A percentile compares a stretch with the other conserved stretches of the same genome.
These are phyloP conservation scores for Nasonia vitripennis DNA, from an alignment of 1,140 invertebrate species.

Conservation along the genomic window DNA sequence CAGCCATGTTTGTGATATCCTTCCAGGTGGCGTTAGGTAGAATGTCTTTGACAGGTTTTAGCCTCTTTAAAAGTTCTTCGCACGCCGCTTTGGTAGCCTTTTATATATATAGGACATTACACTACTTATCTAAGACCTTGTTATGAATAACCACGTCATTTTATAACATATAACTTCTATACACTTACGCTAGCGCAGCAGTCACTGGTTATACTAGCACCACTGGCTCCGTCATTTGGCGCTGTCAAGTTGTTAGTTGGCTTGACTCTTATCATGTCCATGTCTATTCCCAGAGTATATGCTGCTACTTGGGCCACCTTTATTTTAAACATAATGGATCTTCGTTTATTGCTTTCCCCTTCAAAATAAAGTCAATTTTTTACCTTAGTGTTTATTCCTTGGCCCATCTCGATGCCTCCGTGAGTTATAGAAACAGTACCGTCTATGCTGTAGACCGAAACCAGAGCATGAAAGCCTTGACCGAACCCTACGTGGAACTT, in stretches of 20 bases:
- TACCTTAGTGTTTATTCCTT: constrained; percentile 87
- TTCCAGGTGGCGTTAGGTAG: constrained; percentile 80
- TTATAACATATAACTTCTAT: background rate
- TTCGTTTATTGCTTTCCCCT: background rate
- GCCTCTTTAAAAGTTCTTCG: constrained; percentile 77
- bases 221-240: constrained; percentile 80
- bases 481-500: constrained; percentile 78
- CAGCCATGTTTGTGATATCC: constrained; percentile 78
- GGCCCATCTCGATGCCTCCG: constrained; percentile 89
- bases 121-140: too few relatives aligned
- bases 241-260: constrained; percentile 79
- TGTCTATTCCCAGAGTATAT: constrained; percentile 82
- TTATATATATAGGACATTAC: background rate
- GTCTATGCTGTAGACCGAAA: constrained; percentile 85
- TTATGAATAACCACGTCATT: background rate
- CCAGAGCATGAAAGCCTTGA: constrained; percentile 78
- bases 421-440: constrained; percentile 85
- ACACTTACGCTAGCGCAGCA: constrained; percentile 77
- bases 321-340: background rate
- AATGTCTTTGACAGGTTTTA: constrained; percentile 79
- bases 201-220: constrained; percentile 86
- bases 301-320: constrained; percentile 87
- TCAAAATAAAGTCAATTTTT: background rate
- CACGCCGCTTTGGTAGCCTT: constrained; percentile 82
- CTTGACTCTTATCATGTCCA: constrained; percentile 82